Evolutionary conservation across 2,888 invertebrate species (phyloP).

Genomic region (Acrobasis consociella): DNA sequence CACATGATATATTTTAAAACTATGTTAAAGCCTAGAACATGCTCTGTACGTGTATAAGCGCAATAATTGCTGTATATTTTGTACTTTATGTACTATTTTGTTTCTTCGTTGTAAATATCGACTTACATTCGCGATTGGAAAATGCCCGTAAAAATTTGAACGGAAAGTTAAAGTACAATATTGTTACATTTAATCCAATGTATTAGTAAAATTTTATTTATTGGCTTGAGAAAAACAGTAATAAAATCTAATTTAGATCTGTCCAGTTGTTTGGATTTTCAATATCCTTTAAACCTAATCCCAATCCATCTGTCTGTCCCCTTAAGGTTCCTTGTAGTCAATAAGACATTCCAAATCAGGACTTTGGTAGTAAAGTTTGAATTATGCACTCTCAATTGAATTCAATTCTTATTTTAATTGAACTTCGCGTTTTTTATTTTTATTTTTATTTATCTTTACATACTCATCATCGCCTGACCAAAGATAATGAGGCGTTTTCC

Average conservation of each 20-base stretch:
- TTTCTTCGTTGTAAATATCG: slow-evolving; percentile 72
- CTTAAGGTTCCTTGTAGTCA: too few relatives aligned
- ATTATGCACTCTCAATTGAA: too few relatives aligned
- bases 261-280: slow-evolving; percentile 53
- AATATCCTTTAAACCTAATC: neutral
- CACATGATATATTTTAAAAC: slow-evolving; percentile 35
- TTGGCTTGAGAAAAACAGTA: slow-evolving; percentile 53
- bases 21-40: slow-evolving; percentile 31
- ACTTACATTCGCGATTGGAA: slow-evolving; percentile 40
- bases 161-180: slow-evolving; percentile 54
- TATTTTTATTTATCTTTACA: too few relatives aligned
- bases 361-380: too few relatives aligned
- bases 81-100: slow-evolving; percentile 53
- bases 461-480: too few relatives aligned
- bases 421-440: too few relatives aligned
- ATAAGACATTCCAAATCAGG: too few relatives aligned
- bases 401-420: too few relatives aligned
- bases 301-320: too few relatives aligned
- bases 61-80: slow-evolving; percentile 62
- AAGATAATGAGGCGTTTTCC: too few relatives aligned
- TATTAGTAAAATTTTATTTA: slow-evolving; percentile 56
- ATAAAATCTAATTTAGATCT: slow-evolving; percentile 71
- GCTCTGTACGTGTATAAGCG: slow-evolving; percentile 57
- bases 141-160: slow-evolving; percentile 30
- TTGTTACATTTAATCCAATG: slow-evolving; percentile 42